Evolutionary conservation across 2,797 vertebrate species (phyloP), one percentile per base, ranked within the genome.

Genomic region (Urophycis tenuis): DNA sequence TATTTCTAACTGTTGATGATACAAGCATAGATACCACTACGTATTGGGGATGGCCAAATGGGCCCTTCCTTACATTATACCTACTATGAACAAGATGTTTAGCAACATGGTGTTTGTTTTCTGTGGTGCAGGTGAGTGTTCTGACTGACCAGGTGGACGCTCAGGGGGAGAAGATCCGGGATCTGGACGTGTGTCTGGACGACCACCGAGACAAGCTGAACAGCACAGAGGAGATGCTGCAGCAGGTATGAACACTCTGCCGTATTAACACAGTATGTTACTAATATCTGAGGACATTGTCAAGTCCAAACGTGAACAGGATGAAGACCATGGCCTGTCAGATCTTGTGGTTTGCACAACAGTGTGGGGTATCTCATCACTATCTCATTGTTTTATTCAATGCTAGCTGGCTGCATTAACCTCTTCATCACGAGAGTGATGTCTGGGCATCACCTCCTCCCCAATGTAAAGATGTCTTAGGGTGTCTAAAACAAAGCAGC

Each of bases 111-210:
- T 14, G 39, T 3, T 36, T 31, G 17, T 1, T 75, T 79, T 32
- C 22, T 80, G 79, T 22, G 41, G 4, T 79, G 2, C 87, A 99
- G 98, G 97, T 99, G 11, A 99, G 97, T 74, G 98, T 99, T 80
- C 90, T 99, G 81, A 99, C 97, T 0, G 98, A 99, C 91, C 98
- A 99, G 86, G 97, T 99, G 78, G 98, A 99, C 80, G 98, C 97
- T 32, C 97, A 99, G 73, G 98, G 97, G 73, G 98, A 99, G 86
- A 99, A 99, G 92, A 99, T 99, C 80, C 93, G 97, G 32, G 98
- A 99, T 85, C 88, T 99, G 82, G 98, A 99, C 78, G 83, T 96
- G 75, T 99, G 96, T 88, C 92, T 99, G 78, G 97, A 99, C 14
- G 98, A 99, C 78, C 95, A 99, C 91, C 92, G 96, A 76, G 97